These are phyloP conservation scores for Natrix natrix DNA, from an alignment of 2,797 vertebrate genomes.

Conservation along the genomic window DNA sequence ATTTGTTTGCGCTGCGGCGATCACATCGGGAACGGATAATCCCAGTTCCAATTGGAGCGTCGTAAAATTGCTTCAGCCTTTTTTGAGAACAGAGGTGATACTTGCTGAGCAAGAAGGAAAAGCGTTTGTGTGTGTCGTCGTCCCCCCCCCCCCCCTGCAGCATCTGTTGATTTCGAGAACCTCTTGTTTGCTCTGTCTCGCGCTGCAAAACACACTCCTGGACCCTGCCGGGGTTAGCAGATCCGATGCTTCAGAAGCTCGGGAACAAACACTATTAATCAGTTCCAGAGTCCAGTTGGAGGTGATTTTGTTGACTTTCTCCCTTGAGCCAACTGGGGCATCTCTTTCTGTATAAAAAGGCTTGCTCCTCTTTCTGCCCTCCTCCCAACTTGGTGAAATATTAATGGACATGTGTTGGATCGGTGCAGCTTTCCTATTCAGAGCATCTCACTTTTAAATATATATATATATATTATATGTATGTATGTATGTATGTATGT, in stretches of 20 bases:
- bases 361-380: background rate
- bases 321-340: background rate
- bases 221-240: background rate
- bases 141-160: background rate
- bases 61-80: background rate
- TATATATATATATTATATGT: no score
- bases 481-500: no score
- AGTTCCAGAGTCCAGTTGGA: background rate
- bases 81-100: background rate
- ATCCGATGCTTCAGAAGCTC: background rate
- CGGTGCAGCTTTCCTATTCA: conserved; percentile 25
- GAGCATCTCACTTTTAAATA: conserved; percentile 14
- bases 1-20: background rate
- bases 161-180: background rate
- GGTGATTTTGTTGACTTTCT: background rate
- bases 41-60: background rate
- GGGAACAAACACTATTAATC: background rate
- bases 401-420: background rate
- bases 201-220: background rate
- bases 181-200: conserved; percentile 37
- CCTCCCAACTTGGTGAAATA: background rate
- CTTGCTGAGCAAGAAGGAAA: background rate
- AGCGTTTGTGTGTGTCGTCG: no score
- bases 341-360: background rate
- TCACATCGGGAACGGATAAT: background rate